Percentiles rank a stretch among this genome's conserved stretches.
phyloP scores from a whole-genome alignment of 2,797 vertebrate species.

The Pagetopsis macropterus region DNA sequence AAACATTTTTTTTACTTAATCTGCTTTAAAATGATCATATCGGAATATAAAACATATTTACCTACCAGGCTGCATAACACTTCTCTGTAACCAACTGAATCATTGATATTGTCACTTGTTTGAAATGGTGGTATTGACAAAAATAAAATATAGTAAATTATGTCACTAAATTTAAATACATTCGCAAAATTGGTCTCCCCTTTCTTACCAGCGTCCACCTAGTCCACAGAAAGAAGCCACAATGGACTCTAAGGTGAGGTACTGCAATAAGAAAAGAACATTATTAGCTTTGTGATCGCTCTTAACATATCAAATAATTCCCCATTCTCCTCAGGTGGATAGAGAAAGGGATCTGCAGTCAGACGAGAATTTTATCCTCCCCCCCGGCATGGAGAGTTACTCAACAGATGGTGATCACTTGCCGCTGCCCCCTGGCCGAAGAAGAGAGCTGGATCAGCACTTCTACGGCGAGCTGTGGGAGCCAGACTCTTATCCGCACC shows the following conservation, averaged over 20 bases:
- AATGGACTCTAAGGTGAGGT: constrained; percentile 30
- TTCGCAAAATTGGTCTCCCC: not conserved
- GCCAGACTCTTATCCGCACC: constrained; percentile 29
- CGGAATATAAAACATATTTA: not conserved
- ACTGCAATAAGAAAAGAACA: not conserved
- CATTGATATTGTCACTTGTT: not conserved
- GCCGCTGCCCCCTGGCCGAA: constrained; percentile 78
- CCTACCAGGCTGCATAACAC: not conserved
- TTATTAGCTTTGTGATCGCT: not conserved
- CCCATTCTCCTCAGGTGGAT: constrained; percentile 20
- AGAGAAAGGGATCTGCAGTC: constrained; percentile 59
- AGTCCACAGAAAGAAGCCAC: constrained; percentile 1
- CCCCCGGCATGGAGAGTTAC: constrained; percentile 80
- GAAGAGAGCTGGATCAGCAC: constrained; percentile 79
- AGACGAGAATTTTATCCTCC: constrained; percentile 79
- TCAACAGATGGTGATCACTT: constrained; percentile 84
- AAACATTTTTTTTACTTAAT: constrained; percentile 2
- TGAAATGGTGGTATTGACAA: not conserved
- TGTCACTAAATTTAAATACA: not conserved
- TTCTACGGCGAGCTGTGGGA: constrained; percentile 76
- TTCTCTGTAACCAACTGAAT: not conserved
- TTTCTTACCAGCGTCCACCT: constrained; percentile 12
- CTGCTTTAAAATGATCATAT: not conserved
- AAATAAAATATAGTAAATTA: not conserved
- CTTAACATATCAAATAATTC: not conserved